Percentiles rank a stretch among this genome's conserved stretches.
phyloP scores from a whole-genome alignment of 2,888 invertebrate genomes.

The Pristionchus fissidentatus region DNA sequence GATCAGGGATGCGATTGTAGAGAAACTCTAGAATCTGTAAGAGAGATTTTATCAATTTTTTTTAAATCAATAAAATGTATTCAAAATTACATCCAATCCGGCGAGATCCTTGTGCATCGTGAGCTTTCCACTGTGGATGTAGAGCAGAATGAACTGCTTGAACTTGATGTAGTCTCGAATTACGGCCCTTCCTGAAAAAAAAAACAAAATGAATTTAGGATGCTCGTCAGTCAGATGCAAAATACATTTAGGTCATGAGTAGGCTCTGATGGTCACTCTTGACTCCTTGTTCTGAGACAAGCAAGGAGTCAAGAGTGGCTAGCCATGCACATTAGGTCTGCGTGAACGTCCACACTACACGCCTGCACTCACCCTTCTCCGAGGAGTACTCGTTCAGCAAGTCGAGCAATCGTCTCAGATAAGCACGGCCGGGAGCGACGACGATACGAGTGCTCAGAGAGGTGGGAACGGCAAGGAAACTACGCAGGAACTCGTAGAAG shows the following conservation, averaged over 20 bases:
- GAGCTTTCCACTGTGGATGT: slow-evolving; percentile 15
- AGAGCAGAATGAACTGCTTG: slow-evolving; percentile 39
- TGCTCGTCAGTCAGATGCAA: too few relatives aligned
- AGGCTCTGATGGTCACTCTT: too few relatives aligned
- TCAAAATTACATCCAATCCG: background rate
- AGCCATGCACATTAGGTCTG: too few relatives aligned
- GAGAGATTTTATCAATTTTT: slow-evolving; percentile 5
- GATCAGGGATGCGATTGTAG: background rate
- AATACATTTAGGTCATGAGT: too few relatives aligned
- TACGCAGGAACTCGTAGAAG: slow-evolving; percentile 6
- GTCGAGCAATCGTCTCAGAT: background rate
- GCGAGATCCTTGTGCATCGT: background rate
- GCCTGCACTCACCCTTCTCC: too few relatives aligned
- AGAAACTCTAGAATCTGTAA: slow-evolving; percentile 10
- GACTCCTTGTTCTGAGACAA: too few relatives aligned
- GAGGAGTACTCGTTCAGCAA: background rate
- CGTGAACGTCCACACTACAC: too few relatives aligned
- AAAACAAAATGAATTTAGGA: too few relatives aligned
- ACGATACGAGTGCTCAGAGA: slow-evolving; percentile 5
- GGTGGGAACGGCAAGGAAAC: slow-evolving; percentile 2
- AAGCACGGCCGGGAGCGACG: slow-evolving; percentile 29
- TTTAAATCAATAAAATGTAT: background rate
- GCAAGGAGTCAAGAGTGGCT: too few relatives aligned
- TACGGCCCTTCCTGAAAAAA: background rate
- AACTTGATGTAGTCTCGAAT: slow-evolving; percentile 44